Evolutionary conservation across 1,140 invertebrate genomes (phyloP).

Genomic region (Aporrectodea caliginosa): DNA sequence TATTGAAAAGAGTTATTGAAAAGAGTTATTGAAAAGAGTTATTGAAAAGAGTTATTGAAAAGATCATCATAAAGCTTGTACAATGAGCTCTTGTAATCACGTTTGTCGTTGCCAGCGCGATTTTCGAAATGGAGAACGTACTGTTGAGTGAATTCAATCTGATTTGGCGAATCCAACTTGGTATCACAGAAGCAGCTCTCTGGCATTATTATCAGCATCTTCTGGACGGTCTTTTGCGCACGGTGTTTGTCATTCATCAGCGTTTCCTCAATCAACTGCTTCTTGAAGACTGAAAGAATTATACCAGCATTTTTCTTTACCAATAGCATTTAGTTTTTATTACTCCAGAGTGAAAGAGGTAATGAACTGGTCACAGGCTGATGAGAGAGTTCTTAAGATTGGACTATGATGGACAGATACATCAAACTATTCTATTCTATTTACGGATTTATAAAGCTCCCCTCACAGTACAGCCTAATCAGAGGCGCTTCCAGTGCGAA

Average conservation of each 20-base stretch:
- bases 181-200: not conserved
- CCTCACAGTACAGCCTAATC: no score
- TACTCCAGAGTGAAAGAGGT: not conserved
- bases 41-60: no score
- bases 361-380: no score
- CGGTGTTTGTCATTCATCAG: not conserved
- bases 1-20: no score
- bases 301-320: not conserved
- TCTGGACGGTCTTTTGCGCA: not conserved
- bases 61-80: conserved; percentile 11
- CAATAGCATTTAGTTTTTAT: not conserved
- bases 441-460: no score
- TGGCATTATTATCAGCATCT: not conserved
- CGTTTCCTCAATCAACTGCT: not conserved
- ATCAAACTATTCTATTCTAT: not conserved
- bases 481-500: no score
- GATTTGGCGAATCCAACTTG: not conserved
- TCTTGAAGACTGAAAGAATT: not conserved
- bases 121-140: not conserved
- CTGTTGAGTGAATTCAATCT: conserved; percentile 8
- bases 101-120: not conserved
- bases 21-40: no score
- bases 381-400: not conserved
- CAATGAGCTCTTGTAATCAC: not conserved
- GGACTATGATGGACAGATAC: not conserved